A percentile compares a stretch with the other conserved stretches of the same genome.
Conservation (phyloP, 2,797 vertebrate species). For the Yasuhikotakia modesta region DNA sequence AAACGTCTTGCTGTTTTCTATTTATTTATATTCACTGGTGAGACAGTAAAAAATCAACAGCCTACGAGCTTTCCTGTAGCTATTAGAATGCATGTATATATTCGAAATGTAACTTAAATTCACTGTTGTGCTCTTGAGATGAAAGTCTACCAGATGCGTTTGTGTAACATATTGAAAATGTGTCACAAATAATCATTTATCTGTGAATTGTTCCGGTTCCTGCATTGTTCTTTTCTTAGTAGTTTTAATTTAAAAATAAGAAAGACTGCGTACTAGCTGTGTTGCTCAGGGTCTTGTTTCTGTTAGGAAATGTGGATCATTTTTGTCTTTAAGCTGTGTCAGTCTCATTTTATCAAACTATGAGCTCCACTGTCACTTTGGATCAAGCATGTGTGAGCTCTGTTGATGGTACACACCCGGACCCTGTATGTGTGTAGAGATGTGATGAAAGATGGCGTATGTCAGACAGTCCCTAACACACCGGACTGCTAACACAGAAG, state of each 20-base stretch:
- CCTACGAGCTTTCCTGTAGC: not conserved
- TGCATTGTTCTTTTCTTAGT: not conserved
- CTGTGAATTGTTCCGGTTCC: no score
- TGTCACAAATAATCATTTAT: not conserved
- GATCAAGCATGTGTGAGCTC: constrained; percentile 1
- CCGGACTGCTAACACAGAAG: constrained; percentile 24
- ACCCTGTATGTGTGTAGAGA: constrained; percentile 13
- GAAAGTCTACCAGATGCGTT: not conserved
- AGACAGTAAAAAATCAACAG: not conserved
- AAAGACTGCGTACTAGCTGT: not conserved
- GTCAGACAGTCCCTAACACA: constrained; percentile 27
- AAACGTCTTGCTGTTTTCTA: not conserved
- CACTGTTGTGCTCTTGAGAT: not conserved
- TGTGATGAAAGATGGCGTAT: constrained; percentile 39
- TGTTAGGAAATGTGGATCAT: constrained; percentile 21
- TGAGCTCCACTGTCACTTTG: constrained; percentile 22
- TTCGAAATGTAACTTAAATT: not conserved
- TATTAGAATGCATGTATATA: not conserved
- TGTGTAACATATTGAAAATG: not conserved
- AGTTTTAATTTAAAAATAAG: not conserved
- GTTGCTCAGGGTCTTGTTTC: not conserved
- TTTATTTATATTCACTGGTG: not conserved
- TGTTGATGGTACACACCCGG: not conserved
- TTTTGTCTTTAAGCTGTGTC: constrained; percentile 19
- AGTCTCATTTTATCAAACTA: constrained; percentile 14